These are phyloP conservation scores for Lerema accius DNA, from an alignment of 1,140 invertebrate species.

Conservation along the genomic window DNA sequence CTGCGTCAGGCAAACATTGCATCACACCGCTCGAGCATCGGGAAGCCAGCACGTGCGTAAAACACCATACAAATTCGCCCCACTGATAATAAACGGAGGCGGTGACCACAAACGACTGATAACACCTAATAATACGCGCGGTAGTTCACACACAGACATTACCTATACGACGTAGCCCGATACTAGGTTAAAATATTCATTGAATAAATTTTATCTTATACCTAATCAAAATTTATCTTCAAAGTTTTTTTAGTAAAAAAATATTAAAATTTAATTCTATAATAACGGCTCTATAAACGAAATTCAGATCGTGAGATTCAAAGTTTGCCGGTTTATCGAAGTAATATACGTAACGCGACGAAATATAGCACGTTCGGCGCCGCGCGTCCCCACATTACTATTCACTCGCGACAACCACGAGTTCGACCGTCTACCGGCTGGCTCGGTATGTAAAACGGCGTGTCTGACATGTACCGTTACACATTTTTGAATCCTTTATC, in stretches of 20 bases:
- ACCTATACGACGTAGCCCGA: constrained; percentile 24
- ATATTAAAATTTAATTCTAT: too few species aligned
- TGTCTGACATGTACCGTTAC: constrained; percentile 33
- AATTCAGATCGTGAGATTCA: constrained; percentile 23
- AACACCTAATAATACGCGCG: constrained; percentile 55
- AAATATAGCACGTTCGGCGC: constrained; percentile 55
- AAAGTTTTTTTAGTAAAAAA: constrained; percentile 15
- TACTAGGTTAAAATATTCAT: constrained; percentile 69
- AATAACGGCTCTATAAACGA: constrained; percentile 12
- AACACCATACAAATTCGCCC: constrained; percentile 55
- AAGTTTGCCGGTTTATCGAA: constrained; percentile 23
- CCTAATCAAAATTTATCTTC: constrained; percentile 27
- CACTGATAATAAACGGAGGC: constrained; percentile 51
- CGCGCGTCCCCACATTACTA: constrained; percentile 68
- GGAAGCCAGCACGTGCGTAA: constrained; percentile 69
- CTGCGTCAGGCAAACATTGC: constrained; percentile 71
- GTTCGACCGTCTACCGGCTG: constrained; percentile 60
- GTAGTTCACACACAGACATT: constrained; percentile 29
- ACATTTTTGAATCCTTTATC: constrained; percentile 36
- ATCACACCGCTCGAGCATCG: constrained; percentile 64
- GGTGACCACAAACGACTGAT: constrained; percentile 56
- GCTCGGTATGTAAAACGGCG: constrained; percentile 55
- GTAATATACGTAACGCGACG: constrained; percentile 44
- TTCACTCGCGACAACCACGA: constrained; percentile 68
- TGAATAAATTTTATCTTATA: constrained; percentile 6